Percentiles rank a stretch among this genome's conserved stretches.
phyloP scores from a whole-genome alignment of 1,140 invertebrate species.

The Apis laboriosa region DNA sequence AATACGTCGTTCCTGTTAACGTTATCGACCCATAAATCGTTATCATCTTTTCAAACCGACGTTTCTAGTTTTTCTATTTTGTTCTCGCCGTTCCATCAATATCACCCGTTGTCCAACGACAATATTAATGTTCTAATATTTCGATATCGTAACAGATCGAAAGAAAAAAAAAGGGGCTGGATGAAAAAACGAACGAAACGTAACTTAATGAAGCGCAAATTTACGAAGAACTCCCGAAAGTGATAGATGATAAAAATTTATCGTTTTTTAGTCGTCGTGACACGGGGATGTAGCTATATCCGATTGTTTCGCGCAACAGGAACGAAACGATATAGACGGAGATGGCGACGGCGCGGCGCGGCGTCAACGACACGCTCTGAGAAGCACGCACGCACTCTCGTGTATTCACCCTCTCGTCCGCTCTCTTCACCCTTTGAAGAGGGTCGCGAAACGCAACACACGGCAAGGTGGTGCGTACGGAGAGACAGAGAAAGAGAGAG shows the following conservation, averaged over 20 bases:
- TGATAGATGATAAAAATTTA: neutral
- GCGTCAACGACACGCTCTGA: conserved; percentile 30
- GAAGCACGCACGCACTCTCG: conserved; percentile 36
- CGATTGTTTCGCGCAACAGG: conserved; percentile 30
- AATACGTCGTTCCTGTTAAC: conserved; percentile 13
- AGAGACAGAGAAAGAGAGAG: neutral
- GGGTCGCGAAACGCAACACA: conserved; percentile 50
- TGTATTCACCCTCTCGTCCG: conserved; percentile 52
- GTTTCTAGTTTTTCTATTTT: neutral
- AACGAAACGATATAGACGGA: conserved; percentile 26
- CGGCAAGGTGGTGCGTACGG: conserved; percentile 2
- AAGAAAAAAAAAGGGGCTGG: no score
- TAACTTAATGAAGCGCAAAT: neutral
- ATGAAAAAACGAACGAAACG: neutral
- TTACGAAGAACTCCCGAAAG: no score
- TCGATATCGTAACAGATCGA: no score
- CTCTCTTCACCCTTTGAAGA: conserved; percentile 49
- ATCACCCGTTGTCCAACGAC: no score
- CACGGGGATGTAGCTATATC: no score
- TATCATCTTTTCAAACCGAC: conserved; percentile 36
- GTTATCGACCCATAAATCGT: conserved; percentile 12
- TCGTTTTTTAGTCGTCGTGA: neutral
- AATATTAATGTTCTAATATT: no score
- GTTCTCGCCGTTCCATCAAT: neutral
- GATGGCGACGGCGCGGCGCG: neutral